Evolutionary conservation across 2,888 invertebrate species (phyloP).

Genomic region (Epirrhoe alternata): DNA sequence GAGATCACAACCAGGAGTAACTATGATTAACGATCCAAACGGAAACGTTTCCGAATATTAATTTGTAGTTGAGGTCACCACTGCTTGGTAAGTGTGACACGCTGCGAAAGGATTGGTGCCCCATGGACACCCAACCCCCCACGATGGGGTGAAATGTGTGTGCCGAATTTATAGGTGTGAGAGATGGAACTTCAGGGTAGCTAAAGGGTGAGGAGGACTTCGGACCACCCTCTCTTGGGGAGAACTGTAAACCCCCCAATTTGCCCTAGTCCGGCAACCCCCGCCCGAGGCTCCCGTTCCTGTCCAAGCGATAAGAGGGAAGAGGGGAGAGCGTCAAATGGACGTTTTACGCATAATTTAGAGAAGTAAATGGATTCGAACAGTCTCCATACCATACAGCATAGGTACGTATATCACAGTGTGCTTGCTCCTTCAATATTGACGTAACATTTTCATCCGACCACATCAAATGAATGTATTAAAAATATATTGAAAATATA

Average conservation of each 20-base stretch:
- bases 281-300: conserved; percentile 81
- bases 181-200: conserved; percentile 85
- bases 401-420: conserved; percentile 68
- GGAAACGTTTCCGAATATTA: conserved; percentile 84
- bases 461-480: conserved; percentile 10
- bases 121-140: conserved; percentile 68
- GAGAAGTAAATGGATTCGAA: conserved; percentile 86
- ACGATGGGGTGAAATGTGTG: conserved; percentile 82
- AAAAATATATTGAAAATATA: not conserved
- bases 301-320: conserved; percentile 85
- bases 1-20: conserved; percentile 69
- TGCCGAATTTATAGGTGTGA: conserved; percentile 85
- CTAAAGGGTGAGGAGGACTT: conserved; percentile 85
- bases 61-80: conserved; percentile 83
- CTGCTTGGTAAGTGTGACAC: conserved; percentile 81
- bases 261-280: conserved; percentile 84
- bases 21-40: conserved; percentile 82
- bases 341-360: conserved; percentile 87
- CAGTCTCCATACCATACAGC: conserved; percentile 79
- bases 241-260: conserved; percentile 76
- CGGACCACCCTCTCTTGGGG: conserved; percentile 80
- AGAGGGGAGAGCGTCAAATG: conserved; percentile 85
- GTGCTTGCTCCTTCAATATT: conserved; percentile 47
- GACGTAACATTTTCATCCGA: conserved; percentile 25
- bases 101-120: conserved; percentile 83